phyloP scores from a whole-genome alignment of 2,888 invertebrate genomes.

The Mayetiola destructor region DNA sequence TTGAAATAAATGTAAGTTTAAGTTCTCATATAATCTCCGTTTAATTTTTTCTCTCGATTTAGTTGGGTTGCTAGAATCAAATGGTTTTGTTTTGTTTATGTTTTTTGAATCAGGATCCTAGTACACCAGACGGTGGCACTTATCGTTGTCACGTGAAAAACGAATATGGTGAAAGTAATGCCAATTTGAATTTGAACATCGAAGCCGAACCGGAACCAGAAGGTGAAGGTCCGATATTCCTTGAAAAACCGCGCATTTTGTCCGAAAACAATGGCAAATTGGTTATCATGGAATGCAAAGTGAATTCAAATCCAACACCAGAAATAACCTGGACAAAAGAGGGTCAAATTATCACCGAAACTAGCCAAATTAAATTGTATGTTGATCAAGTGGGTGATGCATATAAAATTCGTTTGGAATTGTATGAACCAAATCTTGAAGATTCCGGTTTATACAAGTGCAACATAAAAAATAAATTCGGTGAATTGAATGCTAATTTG shows the following conservation, averaged over 20 bases:
- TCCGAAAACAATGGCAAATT: conserved; percentile 71
- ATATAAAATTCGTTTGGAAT: conserved; percentile 74
- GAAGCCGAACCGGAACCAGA: conserved; percentile 91
- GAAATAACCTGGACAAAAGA: conserved; percentile 72
- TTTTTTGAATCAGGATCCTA: conserved; percentile 50
- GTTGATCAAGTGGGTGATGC: conserved; percentile 65
- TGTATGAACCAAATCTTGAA: conserved; percentile 80
- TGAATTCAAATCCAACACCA: conserved; percentile 68
- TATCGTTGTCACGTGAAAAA: conserved; percentile 92
- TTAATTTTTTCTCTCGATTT: too few relatives aligned
- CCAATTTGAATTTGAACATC: conserved; percentile 73
- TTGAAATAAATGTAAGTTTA: conserved; percentile 54
- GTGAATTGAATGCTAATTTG: conserved; percentile 92
- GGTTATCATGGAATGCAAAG: conserved; percentile 77
- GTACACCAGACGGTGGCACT: conserved; percentile 67
- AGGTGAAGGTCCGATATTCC: conserved; percentile 87
- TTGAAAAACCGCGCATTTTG: conserved; percentile 76
- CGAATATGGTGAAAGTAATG: conserved; percentile 91
- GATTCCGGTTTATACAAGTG: conserved; percentile 98
- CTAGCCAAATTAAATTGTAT: conserved; percentile 62
- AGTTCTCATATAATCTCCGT: conserved; percentile 1
- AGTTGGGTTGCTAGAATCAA: too few relatives aligned
- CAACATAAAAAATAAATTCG: conserved; percentile 88
- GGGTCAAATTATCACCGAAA: conserved; percentile 63
- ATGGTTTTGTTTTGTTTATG: background rate